Percentiles rank a stretch among this genome's conserved stretches.
Conservation (phyloP, 2,888 invertebrate species). For the Leuctra nigra region DNA sequence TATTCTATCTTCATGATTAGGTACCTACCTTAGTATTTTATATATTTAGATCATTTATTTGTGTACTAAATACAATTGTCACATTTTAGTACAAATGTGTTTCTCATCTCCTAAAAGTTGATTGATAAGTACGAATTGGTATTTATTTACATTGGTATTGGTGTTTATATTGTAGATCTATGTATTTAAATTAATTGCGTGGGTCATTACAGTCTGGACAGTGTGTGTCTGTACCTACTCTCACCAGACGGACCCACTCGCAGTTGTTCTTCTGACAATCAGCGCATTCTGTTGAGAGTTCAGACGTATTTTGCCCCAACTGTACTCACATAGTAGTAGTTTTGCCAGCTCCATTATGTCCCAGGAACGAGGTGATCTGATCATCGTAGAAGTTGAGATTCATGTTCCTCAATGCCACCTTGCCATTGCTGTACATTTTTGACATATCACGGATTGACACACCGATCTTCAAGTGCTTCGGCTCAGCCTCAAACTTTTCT, state of each 20-base stretch:
- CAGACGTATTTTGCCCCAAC: background rate
- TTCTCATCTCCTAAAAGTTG: no score
- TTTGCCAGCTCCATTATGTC: slow-evolving; percentile 89
- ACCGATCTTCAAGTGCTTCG: slow-evolving; percentile 49
- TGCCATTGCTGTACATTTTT: slow-evolving; percentile 59
- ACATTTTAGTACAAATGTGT: no score
- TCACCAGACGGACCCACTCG: background rate
- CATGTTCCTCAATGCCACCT: slow-evolving; percentile 66
- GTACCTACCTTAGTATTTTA: no score
- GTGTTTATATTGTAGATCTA: no score
- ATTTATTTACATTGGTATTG: no score
- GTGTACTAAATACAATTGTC: no score
- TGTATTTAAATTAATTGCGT: no score
- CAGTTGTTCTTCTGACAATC: background rate
- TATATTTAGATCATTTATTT: no score
- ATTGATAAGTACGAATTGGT: no score
- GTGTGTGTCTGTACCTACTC: no score
- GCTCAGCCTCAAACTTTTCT: slow-evolving; percentile 43
- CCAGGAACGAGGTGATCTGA: slow-evolving; percentile 79
- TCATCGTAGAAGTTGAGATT: slow-evolving; percentile 72
- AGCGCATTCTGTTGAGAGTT: background rate
- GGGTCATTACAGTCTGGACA: no score
- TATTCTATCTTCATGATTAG: no score
- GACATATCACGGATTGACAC: slow-evolving; percentile 65
- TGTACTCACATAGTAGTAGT: slow-evolving; percentile 80